These are phyloP conservation scores for Anneissia japonica DNA, from an alignment of 35 echinoderm and acorn worm genomes.

Conservation along the genomic window DNA sequence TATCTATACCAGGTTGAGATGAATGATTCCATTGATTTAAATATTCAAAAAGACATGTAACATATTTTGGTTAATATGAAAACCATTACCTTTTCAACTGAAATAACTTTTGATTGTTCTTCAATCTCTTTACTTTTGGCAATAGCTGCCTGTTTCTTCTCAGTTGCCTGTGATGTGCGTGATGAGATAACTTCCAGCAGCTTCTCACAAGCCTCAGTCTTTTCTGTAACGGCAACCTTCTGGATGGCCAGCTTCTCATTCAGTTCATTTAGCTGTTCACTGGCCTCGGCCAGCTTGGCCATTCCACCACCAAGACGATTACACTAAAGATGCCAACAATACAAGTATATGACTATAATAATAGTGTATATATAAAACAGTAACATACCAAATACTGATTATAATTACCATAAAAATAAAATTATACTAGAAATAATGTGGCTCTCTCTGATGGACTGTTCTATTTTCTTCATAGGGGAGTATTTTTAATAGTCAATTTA, in stretches of 20 bases:
- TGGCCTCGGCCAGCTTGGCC: slow-evolving; percentile 80
- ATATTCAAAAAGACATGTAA: no score
- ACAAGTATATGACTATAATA: not conserved
- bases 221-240: slow-evolving; percentile 91
- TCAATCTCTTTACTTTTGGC: slow-evolving; percentile 94
- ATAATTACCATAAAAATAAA: not conserved
- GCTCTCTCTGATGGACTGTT: not conserved
- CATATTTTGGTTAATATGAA: no score
- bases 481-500: no score
- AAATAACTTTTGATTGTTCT: slow-evolving; percentile 80
- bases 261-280: slow-evolving; percentile 91
- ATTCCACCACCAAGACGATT: slow-evolving; percentile 97
- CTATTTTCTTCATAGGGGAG: no score
- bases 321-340: slow-evolving; percentile 36
- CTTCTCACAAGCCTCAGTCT: slow-evolving; percentile 88
- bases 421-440: not conserved
- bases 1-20: no score
- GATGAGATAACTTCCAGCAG: slow-evolving; percentile 81
- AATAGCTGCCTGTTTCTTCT: slow-evolving; percentile 81
- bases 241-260: slow-evolving; percentile 96
- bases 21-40: no score
- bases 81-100: slow-evolving; percentile 89
- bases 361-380: not conserved
- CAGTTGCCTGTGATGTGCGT: slow-evolving; percentile 68
- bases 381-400: not conserved